Conservation (phyloP, 2,113 vertebrate species). For the Eubucco bourcierii region DNA sequence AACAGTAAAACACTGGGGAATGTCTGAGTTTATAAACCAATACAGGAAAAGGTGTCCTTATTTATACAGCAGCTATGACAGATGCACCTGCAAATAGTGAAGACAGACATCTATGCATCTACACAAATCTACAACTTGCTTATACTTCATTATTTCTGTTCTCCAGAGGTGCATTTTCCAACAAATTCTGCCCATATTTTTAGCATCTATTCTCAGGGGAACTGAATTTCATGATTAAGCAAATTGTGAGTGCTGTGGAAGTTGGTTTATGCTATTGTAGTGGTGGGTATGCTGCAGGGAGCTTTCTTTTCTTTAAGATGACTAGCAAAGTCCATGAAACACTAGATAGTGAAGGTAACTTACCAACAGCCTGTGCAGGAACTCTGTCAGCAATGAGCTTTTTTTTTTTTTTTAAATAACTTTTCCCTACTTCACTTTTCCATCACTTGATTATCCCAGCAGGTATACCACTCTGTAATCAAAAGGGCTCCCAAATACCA, state of each 20-base stretch:
- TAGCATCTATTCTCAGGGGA: not conserved
- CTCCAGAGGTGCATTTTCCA: not conserved
- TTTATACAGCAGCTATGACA: not conserved
- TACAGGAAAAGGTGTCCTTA: not conserved
- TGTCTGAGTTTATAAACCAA: not conserved
- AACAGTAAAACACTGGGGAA: not conserved
- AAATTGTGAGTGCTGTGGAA: not conserved
- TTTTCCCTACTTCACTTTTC: not conserved
- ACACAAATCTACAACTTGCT: not conserved
- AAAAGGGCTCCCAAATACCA: not conserved
- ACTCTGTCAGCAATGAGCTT: not conserved
- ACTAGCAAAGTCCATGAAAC: not conserved
- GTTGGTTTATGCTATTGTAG: not conserved
- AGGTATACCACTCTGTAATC: not conserved
- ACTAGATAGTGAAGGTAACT: not conserved
- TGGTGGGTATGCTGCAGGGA: no score
- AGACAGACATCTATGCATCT: not conserved
- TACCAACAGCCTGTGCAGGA: not conserved
- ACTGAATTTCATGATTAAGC: not conserved
- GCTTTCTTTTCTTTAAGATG: not conserved
- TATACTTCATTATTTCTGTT: not conserved
- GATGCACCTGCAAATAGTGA: not conserved
- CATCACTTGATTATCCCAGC: not conserved
- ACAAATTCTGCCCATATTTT: not conserved
- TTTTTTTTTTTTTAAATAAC: not conserved